phyloP scores from a whole-genome alignment of 2,113 vertebrate genomes.

The Atlantisia rogersi region DNA sequence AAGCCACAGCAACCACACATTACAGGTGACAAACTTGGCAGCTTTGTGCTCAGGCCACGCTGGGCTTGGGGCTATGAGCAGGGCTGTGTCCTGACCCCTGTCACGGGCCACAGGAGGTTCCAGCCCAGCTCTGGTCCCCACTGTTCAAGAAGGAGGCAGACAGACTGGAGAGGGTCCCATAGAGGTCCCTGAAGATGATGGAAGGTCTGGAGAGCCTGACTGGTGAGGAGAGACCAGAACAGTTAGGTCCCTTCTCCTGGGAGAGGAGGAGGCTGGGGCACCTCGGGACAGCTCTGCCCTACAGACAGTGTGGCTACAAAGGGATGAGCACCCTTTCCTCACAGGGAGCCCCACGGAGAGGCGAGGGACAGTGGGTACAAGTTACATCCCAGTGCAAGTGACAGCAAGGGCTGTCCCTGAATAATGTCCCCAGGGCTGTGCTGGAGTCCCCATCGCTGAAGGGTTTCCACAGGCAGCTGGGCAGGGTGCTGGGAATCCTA shows the following conservation, averaged over 20 bases:
- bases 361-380: neutral
- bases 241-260: neutral
- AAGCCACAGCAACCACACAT: neutral
- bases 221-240: neutral
- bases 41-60: fast-evolving
- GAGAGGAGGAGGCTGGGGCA: fast-evolving
- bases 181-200: neutral
- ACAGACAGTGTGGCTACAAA: neutral
- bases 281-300: neutral
- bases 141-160: neutral
- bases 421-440: too few relatives aligned
- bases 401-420: too few relatives aligned
- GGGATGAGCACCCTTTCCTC: neutral
- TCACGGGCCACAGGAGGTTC: neutral
- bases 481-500: too few relatives aligned
- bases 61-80: neutral
- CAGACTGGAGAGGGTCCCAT: neutral
- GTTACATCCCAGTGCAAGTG: neutral
- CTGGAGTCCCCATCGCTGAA: too few relatives aligned
- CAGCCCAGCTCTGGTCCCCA: neutral
- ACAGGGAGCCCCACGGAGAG: neutral
- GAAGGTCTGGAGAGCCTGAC: neutral
- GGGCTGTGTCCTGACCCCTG: neutral
- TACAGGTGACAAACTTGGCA: neutral
- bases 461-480: too few relatives aligned